phyloP scores from a whole-genome alignment of 2,113 vertebrate genomes.

The Trochalopteron elliotii region DNA sequence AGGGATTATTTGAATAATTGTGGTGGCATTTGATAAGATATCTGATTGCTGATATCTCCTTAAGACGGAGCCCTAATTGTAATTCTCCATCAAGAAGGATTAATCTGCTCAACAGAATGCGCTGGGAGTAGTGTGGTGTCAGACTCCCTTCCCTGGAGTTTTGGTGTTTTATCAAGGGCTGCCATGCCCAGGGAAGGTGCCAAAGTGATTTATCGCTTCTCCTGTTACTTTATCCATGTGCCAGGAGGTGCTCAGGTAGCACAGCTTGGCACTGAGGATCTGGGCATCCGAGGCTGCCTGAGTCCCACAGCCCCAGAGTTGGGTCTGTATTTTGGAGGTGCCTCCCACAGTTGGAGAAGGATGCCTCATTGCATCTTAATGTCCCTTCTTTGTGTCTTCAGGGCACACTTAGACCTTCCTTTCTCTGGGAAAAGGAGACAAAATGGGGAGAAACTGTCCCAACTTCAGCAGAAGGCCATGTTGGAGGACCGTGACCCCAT shows the following conservation, averaged over 20 bases:
- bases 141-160: not conserved
- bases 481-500: not conserved
- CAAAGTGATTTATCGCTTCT: not conserved
- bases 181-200: not conserved
- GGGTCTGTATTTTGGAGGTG: not conserved
- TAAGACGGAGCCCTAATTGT: constrained; percentile 21
- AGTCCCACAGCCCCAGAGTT: rapidly evolving
- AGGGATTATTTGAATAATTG: constrained; percentile 45
- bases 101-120: not conserved
- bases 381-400: not conserved
- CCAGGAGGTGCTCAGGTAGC: not conserved
- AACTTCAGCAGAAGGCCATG: not conserved
- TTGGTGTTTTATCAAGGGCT: not conserved
- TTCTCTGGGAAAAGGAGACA: not conserved
- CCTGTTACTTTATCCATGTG: not conserved
- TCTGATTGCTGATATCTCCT: constrained; percentile 37
- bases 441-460: not conserved
- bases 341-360: rapidly evolving
- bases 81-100: constrained; percentile 17
- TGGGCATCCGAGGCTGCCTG: not conserved
- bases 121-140: not conserved
- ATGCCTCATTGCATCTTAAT: rapidly evolving
- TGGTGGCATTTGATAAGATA: constrained; percentile 46
- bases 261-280: rapidly evolving
- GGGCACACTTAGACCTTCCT: not conserved